Percentiles rank a stretch among this genome's conserved stretches.
phyloP scores from a whole-genome alignment of 2,113 vertebrate species.

The Paracanthobrama guichenoti region DNA sequence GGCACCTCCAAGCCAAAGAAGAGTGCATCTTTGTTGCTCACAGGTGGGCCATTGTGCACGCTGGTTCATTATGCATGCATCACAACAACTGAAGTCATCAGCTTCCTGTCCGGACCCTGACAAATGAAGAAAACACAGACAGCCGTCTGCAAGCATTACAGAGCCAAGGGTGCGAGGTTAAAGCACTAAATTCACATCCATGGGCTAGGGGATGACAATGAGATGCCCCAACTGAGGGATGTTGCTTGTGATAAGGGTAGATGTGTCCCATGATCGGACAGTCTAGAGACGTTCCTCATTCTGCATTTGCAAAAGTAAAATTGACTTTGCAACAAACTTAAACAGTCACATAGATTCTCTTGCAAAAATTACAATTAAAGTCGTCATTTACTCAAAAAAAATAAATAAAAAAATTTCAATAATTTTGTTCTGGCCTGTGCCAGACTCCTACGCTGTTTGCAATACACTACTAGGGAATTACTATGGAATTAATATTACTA shows the following conservation, averaged over 20 bases:
- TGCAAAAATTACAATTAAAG: too few relatives aligned
- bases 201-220: not conserved
- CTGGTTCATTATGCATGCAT: conserved; percentile 69
- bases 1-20: conserved; percentile 56
- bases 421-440: too few relatives aligned
- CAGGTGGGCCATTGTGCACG: conserved; percentile 75
- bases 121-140: conserved; percentile 48
- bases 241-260: not conserved
- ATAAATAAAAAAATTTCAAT: too few relatives aligned
- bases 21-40: conserved; percentile 77
- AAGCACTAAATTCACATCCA: conserved; percentile 31
- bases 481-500: too few relatives aligned
- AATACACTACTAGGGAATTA: too few relatives aligned
- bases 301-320: not conserved
- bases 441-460: too few relatives aligned
- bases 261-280: not conserved
- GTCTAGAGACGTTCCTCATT: not conserved
- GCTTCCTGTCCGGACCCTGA: conserved; percentile 59
- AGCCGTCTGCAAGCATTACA: conserved; percentile 38
- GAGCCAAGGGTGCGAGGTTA: conserved; percentile 29
- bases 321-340: too few relatives aligned
- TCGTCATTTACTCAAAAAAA: too few relatives aligned
- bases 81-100: conserved; percentile 65
- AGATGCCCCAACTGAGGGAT: not conserved
- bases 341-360: too few relatives aligned